Conservation (phyloP, 2,888 invertebrate species). For the Tromatobia lineatoria region DNA sequence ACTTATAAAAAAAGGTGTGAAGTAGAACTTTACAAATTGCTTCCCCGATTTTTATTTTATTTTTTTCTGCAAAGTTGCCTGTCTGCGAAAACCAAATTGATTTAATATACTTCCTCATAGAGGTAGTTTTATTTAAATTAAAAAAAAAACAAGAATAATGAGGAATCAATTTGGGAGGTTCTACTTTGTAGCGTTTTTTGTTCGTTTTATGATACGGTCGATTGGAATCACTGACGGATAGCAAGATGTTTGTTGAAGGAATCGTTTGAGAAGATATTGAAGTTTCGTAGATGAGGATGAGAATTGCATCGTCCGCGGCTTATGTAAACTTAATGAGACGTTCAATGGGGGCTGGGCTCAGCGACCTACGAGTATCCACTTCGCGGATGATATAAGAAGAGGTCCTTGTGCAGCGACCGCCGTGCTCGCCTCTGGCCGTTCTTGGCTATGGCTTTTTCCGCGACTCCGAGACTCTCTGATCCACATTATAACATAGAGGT, state of each 20-base stretch:
- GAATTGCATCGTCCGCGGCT: conserved; percentile 60
- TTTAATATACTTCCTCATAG: too few species aligned
- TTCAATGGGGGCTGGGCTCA: conserved; percentile 57
- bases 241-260: not conserved
- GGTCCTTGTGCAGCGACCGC: conserved; percentile 23
- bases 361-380: conserved; percentile 40
- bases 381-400: conserved; percentile 61
- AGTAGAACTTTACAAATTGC: too few species aligned
- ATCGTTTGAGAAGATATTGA: conserved; percentile 15
- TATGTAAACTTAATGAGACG: conserved; percentile 70
- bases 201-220: not conserved
- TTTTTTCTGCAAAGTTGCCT: too few species aligned
- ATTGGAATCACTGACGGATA: not conserved
- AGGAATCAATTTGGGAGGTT: too few species aligned
- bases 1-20: too few species aligned
- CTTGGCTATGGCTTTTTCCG: conserved; percentile 36
- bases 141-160: too few species aligned
- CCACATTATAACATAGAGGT: conserved; percentile 76
- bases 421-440: conserved; percentile 27
- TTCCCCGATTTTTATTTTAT: too few species aligned
- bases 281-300: conserved; percentile 41
- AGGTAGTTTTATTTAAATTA: too few species aligned
- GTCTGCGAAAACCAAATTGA: too few species aligned
- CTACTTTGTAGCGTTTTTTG: too few species aligned
- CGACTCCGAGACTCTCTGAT: conserved; percentile 68